Conservation (phyloP, 2,888 invertebrate species). For the Mantis religiosa region DNA sequence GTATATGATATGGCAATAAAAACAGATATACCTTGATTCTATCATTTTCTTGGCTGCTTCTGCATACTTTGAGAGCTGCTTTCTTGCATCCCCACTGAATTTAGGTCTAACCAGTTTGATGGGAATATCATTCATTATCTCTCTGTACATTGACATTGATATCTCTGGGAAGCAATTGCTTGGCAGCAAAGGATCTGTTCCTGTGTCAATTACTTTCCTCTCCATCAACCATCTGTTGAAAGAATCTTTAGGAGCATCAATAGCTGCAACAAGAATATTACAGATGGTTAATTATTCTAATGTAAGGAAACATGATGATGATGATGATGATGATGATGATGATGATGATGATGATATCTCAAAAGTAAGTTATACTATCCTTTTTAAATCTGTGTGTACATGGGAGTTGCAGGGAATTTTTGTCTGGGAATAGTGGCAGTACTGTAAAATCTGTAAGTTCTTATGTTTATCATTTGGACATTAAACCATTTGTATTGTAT, state of each 20-base stretch:
- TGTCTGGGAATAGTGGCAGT: too few species aligned
- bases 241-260: conserved; percentile 94
- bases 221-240: conserved; percentile 97
- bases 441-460: too few species aligned
- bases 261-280: conserved; percentile 46
- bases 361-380: too few species aligned
- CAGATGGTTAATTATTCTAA: too few species aligned
- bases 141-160: conserved; percentile 91
- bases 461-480: too few species aligned
- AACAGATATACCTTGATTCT: conserved; percentile 61
- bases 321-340: too few species aligned
- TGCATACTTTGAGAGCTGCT: conserved; percentile 88
- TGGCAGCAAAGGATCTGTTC: conserved; percentile 86
- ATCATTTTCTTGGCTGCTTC: conserved; percentile 97
- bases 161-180: conserved; percentile 90
- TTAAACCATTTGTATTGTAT: too few species aligned
- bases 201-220: conserved; percentile 84
- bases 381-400: too few species aligned
- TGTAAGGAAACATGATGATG: background rate
- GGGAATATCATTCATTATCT: conserved; percentile 97
- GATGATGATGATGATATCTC: too few species aligned
- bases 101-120: conserved; percentile 93
- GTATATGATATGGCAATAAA: too few species aligned
- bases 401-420: too few species aligned
- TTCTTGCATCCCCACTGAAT: conserved; percentile 91